Evolutionary conservation across 2,888 invertebrate species (phyloP).

Genomic region (Cancer borealis): DNA sequence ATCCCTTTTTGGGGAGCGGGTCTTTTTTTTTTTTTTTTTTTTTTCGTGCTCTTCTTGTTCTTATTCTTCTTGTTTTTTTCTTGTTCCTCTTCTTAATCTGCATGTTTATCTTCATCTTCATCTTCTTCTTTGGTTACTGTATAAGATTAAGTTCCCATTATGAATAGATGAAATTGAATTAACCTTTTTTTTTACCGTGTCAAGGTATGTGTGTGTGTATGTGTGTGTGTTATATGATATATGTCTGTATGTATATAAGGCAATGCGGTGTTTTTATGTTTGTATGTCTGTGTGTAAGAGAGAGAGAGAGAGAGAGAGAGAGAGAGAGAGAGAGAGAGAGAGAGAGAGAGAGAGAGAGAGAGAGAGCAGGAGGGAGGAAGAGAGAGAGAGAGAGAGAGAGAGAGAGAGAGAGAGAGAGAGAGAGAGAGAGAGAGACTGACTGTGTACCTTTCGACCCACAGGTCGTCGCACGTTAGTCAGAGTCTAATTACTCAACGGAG

Average conservation of each 20-base stretch:
- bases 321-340: not conserved
- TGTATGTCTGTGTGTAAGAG: no score
- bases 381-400: slow-evolving; percentile 28
- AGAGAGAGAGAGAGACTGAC: not conserved
- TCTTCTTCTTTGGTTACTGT: not conserved
- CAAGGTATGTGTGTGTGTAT: no score
- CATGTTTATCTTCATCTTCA: not conserved
- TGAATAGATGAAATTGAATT: no score
- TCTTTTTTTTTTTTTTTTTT: no score
- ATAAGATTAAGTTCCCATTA: no score
- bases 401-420: slow-evolving; percentile 17
- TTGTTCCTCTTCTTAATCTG: not conserved
- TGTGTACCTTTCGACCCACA: slow-evolving; percentile 15
- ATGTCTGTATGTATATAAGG: no score
- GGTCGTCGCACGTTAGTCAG: slow-evolving; percentile 40
- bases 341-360: slow-evolving; percentile 25
- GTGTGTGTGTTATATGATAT: no score
- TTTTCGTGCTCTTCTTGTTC: no score
- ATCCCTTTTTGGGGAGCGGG: no score
- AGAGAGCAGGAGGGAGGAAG: not conserved
- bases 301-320: no score
- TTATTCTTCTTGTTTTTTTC: not conserved
- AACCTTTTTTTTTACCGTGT: not conserved
- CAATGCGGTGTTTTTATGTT: no score
- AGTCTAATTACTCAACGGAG: slow-evolving; percentile 40